Evolutionary conservation across 2,113 vertebrate genomes (phyloP).

Genomic region (Gallinago undulata): DNA sequence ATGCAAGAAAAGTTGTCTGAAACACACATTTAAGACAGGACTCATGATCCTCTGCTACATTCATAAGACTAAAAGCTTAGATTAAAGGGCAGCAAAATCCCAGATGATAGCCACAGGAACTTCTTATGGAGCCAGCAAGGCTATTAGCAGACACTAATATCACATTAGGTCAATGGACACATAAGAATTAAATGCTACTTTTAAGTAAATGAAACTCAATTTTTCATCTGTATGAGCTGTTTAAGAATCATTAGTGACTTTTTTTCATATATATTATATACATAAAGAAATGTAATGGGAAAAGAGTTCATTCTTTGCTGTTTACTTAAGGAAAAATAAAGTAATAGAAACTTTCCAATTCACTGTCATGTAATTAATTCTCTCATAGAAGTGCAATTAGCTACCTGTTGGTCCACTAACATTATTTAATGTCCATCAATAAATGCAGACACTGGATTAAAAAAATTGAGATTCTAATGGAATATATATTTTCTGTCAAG

Average conservation of each 20-base stretch:
- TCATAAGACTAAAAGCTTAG: background rate
- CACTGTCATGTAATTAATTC: background rate
- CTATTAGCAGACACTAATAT: background rate
- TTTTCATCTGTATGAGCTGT: background rate
- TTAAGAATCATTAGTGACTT: background rate
- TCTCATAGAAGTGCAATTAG: background rate
- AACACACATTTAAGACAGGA: background rate
- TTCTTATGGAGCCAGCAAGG: background rate
- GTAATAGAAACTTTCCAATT: background rate
- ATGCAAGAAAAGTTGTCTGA: background rate
- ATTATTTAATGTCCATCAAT: constrained; percentile 1
- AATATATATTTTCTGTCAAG: constrained; percentile 55
- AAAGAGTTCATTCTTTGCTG: background rate
- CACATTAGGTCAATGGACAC: background rate
- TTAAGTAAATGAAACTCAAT: background rate
- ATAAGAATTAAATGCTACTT: background rate
- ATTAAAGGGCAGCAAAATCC: background rate
- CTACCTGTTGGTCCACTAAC: background rate
- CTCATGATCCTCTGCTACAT: background rate
- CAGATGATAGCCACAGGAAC: background rate
- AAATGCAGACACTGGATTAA: background rate
- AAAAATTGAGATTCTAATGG: constrained; percentile 12
- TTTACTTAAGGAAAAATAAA: background rate
- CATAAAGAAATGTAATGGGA: background rate
- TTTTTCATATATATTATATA: background rate